These are phyloP conservation scores for Cheilosia grossa DNA, from an alignment of 2,888 invertebrate species.

Conservation along the genomic window DNA sequence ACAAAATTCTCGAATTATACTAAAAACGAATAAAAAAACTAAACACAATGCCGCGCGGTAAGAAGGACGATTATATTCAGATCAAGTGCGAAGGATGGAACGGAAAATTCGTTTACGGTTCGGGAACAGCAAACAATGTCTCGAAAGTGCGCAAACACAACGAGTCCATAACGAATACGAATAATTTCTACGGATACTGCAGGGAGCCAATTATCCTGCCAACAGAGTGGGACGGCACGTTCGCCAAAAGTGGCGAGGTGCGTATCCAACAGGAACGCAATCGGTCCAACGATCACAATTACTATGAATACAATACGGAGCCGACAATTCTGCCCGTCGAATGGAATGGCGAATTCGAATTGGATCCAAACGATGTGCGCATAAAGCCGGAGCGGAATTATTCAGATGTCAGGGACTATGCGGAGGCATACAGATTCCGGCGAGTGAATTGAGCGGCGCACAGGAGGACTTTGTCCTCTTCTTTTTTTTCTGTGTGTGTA, in stretches of 20 bases:
- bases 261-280: slow-evolving; percentile 80
- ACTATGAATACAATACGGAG: slow-evolving; percentile 79
- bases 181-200: slow-evolving; percentile 81
- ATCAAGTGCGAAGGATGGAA: slow-evolving; percentile 83
- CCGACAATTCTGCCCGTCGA: slow-evolving; percentile 80
- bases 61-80: slow-evolving; percentile 81
- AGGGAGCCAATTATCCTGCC: slow-evolving; percentile 81
- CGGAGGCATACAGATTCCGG: slow-evolving; percentile 80
- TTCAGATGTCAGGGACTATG: slow-evolving; percentile 82
- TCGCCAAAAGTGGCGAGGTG: slow-evolving; percentile 80
- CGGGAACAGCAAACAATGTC: slow-evolving; percentile 80
- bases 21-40: slow-evolving; percentile 20
- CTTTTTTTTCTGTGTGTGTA: not conserved
- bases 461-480: not conserved
- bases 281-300: slow-evolving; percentile 81
- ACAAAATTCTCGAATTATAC: slow-evolving; percentile 32
- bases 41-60: slow-evolving; percentile 79
- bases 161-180: slow-evolving; percentile 81
- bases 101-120: slow-evolving; percentile 81
- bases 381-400: slow-evolving; percentile 81
- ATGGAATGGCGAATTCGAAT: slow-evolving; percentile 82
- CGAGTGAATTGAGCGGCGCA: slow-evolving; percentile 76
- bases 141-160: slow-evolving; percentile 81
- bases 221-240: slow-evolving; percentile 82
- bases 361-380: slow-evolving; percentile 81